A percentile compares a stretch with the other conserved stretches of the same genome.
Evolutionary conservation across 1,140 invertebrate species (phyloP).

Genomic region (Hetaerina americana): DNA sequence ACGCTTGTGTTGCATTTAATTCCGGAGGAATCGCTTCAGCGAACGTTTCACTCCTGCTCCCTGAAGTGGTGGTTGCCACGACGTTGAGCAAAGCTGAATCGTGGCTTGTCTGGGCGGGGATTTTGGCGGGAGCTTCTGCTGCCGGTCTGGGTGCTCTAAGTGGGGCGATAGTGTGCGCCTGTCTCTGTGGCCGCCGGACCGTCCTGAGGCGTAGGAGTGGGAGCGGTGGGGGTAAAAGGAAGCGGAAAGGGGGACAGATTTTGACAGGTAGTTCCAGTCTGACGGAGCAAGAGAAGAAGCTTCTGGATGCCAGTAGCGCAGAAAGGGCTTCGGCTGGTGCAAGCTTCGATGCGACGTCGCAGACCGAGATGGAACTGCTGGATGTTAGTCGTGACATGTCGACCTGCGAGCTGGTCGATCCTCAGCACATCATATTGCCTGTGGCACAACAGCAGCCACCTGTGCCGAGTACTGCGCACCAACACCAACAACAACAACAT

Average conservation of each 20-base stretch:
- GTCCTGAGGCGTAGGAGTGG: conserved; percentile 23
- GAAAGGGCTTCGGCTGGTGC: conserved; percentile 35
- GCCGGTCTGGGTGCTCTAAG: conserved; percentile 18
- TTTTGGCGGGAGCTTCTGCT: conserved; percentile 38
- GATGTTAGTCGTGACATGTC: conserved; percentile 12
- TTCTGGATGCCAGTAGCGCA: conserved; percentile 62
- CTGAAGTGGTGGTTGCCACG: conserved; percentile 48
- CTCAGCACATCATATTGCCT: neutral
- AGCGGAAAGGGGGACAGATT: conserved; percentile 10
- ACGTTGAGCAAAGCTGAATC: conserved; percentile 46
- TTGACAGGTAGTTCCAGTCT: conserved; percentile 52
- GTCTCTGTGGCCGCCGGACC: conserved; percentile 33
- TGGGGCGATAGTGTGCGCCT: conserved; percentile 30
- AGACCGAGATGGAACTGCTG: conserved; percentile 23
- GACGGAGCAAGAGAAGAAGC: conserved; percentile 70
- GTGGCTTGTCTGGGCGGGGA: conserved; percentile 39
- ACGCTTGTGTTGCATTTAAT: conserved; percentile 65
- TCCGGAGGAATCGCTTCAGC: conserved; percentile 50
- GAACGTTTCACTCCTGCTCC: conserved; percentile 56
- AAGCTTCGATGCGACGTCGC: conserved; percentile 23
- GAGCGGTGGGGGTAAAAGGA: conserved; percentile 26
- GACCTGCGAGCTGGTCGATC: conserved; percentile 2
- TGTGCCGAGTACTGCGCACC: conserved; percentile 26
- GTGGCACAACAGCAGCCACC: conserved; percentile 19
- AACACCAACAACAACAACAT: conserved; percentile 2